These are phyloP conservation scores for Hydractinia echinata DNA, from an alignment of 30 jellyfish, hydroid and myxozoan species.

Conservation along the genomic window DNA sequence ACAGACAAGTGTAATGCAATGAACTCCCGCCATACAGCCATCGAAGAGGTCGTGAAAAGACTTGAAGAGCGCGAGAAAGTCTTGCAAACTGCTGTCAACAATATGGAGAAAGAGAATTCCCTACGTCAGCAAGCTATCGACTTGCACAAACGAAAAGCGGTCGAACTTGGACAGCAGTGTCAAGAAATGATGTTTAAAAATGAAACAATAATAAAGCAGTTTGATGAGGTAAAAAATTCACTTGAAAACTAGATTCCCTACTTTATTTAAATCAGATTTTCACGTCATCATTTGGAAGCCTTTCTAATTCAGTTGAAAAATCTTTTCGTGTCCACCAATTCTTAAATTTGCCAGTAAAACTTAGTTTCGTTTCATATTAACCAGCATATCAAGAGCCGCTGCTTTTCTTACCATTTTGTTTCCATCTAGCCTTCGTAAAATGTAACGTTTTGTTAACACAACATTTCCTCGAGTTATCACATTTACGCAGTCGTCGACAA, in stretches of 20 bases:
- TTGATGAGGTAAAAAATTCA: conserved; percentile 47
- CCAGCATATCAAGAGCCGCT: no score
- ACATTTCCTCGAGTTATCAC: no score
- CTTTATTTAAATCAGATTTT: no score
- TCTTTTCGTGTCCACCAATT: not conserved
- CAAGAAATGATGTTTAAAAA: conserved; percentile 62
- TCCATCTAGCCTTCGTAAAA: no score
- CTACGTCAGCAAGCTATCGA: conserved; percentile 87
- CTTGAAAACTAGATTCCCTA: no score
- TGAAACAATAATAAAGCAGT: conserved; percentile 63
- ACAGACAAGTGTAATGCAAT: conserved; percentile 59
- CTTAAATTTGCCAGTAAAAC: not conserved
- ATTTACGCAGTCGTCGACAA: no score
- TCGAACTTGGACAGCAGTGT: conserved; percentile 68
- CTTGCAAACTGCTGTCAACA: conserved; percentile 68
- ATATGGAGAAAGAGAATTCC: conserved; percentile 74
- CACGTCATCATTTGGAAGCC: not conserved
- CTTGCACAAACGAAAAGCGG: conserved; percentile 81
- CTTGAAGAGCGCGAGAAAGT: conserved; percentile 87
- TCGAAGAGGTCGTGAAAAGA: conserved; percentile 76
- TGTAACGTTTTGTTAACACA: no score
- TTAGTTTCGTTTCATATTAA: no score
- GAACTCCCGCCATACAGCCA: conserved; percentile 57
- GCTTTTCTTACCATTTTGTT: no score
- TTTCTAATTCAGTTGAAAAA: not conserved